Percentiles rank a stretch among this genome's conserved stretches.
phyloP scores from a whole-genome alignment of 2,888 invertebrate species.

The Ceramica pisi region DNA sequence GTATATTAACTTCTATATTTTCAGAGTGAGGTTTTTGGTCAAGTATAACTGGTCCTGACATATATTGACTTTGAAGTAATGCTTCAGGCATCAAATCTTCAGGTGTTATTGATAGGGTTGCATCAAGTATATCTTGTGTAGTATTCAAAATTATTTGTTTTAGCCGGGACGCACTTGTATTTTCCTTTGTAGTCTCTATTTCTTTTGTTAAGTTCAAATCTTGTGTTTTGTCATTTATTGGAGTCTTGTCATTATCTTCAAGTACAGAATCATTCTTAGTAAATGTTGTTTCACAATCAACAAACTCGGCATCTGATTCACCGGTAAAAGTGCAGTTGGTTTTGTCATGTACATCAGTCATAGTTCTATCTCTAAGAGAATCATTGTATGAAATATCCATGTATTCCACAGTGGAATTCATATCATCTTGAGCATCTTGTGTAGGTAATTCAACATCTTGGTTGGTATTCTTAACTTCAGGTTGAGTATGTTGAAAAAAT shows the following conservation, averaged over 20 bases:
- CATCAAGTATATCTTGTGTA: constrained; percentile 66
- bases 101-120: constrained; percentile 64
- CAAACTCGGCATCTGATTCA: constrained; percentile 86
- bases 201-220: constrained; percentile 49
- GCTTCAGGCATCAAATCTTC: constrained; percentile 60
- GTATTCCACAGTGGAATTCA: constrained; percentile 79
- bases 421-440: constrained; percentile 39
- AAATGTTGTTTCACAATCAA: constrained; percentile 87
- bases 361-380: constrained; percentile 73
- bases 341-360: constrained; percentile 66
- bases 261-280: constrained; percentile 74
- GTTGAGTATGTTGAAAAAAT: constrained; percentile 71
- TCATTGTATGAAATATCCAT: constrained; percentile 85
- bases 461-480: constrained; percentile 50
- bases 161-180: constrained; percentile 56
- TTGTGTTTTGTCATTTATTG: constrained; percentile 30
- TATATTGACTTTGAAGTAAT: constrained; percentile 9
- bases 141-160: constrained; percentile 64
- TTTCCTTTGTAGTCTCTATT: constrained; percentile 39
- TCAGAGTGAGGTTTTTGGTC: background rate
- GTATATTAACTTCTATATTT: background rate
- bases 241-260: constrained; percentile 49
- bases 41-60: background rate
- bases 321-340: constrained; percentile 58
- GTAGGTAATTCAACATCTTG: constrained; percentile 32